Conservation (phyloP, 2,113 vertebrate species). For the Diglossa brunneiventris region DNA sequence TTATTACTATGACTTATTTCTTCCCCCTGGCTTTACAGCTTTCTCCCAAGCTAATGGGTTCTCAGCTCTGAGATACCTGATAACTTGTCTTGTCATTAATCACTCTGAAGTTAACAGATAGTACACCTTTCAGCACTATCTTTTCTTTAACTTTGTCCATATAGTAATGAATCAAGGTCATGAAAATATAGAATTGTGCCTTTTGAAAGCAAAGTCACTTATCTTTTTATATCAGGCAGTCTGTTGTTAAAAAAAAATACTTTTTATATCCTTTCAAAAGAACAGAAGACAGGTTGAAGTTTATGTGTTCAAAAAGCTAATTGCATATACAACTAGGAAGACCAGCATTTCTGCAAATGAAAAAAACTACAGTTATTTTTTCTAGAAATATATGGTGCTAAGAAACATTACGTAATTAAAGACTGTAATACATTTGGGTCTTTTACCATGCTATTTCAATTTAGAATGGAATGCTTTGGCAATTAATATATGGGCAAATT, state of each 20-base stretch:
- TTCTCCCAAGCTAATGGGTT: slow-evolving; percentile 70
- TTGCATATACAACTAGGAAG: not conserved
- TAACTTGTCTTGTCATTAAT: slow-evolving; percentile 87
- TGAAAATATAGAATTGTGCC: slow-evolving; percentile 5
- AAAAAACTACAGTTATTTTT: not conserved
- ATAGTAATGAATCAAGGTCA: slow-evolving; percentile 69
- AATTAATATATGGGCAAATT: not conserved
- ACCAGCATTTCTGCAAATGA: not conserved
- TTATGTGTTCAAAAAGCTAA: not conserved
- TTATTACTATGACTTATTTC: slow-evolving; percentile 67
- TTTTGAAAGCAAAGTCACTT: slow-evolving; percentile 21
- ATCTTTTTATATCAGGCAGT: not conserved
- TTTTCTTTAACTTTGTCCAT: slow-evolving; percentile 62
- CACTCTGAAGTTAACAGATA: slow-evolving; percentile 85
- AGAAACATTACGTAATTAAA: not conserved
- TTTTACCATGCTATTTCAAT: not conserved
- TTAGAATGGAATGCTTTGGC: not conserved
- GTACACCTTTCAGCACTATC: slow-evolving; percentile 59
- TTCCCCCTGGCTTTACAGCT: slow-evolving; percentile 70
- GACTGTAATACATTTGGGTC: not conserved
- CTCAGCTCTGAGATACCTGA: slow-evolving; percentile 58
- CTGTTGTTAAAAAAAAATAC: not conserved
- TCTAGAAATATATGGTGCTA: not conserved
- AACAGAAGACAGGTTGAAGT: not conserved
- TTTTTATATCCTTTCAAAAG: not conserved